phyloP scores from a whole-genome alignment of 2,797 vertebrate species.

The Psittacula derbiana region DNA sequence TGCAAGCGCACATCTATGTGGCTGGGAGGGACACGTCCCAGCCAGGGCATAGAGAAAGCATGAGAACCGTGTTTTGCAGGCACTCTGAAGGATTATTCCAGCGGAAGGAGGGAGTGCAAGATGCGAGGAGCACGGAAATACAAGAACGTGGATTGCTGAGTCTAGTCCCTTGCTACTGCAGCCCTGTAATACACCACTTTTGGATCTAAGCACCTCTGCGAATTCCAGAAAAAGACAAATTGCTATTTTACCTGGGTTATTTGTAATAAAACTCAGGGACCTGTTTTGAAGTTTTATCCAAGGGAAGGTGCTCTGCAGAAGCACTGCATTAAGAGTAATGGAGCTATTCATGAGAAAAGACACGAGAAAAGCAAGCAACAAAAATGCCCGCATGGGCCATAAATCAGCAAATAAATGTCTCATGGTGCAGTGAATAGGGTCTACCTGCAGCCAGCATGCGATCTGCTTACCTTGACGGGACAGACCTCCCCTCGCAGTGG shows the following conservation, averaged over 20 bases:
- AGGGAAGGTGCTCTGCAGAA: background rate
- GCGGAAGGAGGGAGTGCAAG: background rate
- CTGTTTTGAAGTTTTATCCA: background rate
- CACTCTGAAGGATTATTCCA: background rate
- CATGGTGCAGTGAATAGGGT: background rate
- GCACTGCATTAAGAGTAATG: background rate
- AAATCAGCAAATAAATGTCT: background rate
- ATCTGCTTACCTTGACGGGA: background rate
- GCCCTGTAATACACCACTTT: background rate
- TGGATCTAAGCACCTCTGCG: background rate
- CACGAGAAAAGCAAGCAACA: background rate
- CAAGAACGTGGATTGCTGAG: background rate
- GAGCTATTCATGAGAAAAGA: background rate
- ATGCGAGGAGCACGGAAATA: background rate
- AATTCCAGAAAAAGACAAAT: background rate
- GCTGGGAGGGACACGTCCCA: background rate
- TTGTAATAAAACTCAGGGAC: background rate
- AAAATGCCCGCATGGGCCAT: background rate
- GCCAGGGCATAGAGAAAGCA: background rate
- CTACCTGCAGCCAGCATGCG: background rate
- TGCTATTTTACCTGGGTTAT: background rate
- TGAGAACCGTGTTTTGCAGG: background rate
- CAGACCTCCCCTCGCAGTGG: background rate
- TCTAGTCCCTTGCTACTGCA: background rate
- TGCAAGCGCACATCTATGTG: background rate